A percentile compares a stretch with the other conserved stretches of the same genome.
phyloP scores from a whole-genome alignment of 2,888 invertebrate species.

The Eupithecia subfuscata region DNA sequence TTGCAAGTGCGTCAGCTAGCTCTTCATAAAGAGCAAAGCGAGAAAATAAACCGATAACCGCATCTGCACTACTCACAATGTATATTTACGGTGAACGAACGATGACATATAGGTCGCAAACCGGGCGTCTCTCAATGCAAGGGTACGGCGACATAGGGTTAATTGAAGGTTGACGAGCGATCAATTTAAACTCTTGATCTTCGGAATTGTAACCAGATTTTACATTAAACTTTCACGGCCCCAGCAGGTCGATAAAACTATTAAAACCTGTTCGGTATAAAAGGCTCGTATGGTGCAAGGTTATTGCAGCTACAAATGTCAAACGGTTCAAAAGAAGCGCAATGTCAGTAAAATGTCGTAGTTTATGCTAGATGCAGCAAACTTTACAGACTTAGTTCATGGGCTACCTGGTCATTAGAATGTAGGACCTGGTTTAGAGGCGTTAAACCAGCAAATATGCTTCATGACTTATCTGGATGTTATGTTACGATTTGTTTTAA shows the following conservation, averaged over 20 bases:
- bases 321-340: slow-evolving; percentile 63
- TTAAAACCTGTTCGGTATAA: slow-evolving; percentile 56
- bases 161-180: slow-evolving; percentile 59
- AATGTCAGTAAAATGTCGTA: slow-evolving; percentile 77
- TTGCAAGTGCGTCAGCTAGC: slow-evolving; percentile 76
- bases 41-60: slow-evolving; percentile 80
- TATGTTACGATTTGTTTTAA: neutral
- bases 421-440: neutral
- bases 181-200: slow-evolving; percentile 44
- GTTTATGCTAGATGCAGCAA: slow-evolving; percentile 69
- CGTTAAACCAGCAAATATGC: neutral
- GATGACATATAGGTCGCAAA: slow-evolving; percentile 70
- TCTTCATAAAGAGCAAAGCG: slow-evolving; percentile 78
- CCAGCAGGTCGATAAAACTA: slow-evolving; percentile 50
- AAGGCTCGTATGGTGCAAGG: slow-evolving; percentile 61
- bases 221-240: slow-evolving; percentile 40
- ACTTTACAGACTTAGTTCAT: slow-evolving; percentile 57
- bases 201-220: slow-evolving; percentile 39
- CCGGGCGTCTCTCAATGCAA: slow-evolving; percentile 66
- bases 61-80: slow-evolving; percentile 69
- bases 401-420: slow-evolving; percentile 47
- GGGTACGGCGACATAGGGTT: slow-evolving; percentile 61
- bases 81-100: slow-evolving; percentile 72
- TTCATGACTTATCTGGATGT: neutral
- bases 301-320: slow-evolving; percentile 66